Conservation (phyloP, 1,140 invertebrate species). For the Drosophila prosaltans region DNA sequence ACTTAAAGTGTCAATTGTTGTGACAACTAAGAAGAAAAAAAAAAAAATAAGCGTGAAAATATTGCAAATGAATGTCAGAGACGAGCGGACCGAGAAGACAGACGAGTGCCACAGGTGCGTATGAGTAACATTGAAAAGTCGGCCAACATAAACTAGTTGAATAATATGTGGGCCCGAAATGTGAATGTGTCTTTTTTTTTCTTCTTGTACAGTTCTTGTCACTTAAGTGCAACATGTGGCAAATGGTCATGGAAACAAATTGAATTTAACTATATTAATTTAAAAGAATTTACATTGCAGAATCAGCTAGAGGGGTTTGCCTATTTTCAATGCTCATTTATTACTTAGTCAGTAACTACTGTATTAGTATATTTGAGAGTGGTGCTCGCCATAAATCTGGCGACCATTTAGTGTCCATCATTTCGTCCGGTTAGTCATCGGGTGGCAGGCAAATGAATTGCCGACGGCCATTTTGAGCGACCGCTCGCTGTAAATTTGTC, state of each 20-base stretch:
- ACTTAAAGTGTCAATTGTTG: conserved; percentile 79
- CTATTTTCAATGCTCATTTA: too few relatives aligned
- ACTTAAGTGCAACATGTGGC: conserved; percentile 3
- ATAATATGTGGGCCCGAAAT: conserved; percentile 24
- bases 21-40: conserved; percentile 66
- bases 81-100: conserved; percentile 26
- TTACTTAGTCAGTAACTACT: background rate
- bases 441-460: conserved; percentile 71
- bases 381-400: conserved; percentile 70
- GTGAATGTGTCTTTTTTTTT: background rate
- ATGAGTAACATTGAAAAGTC: conserved; percentile 78
- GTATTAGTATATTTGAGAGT: background rate
- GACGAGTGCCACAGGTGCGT: conserved; percentile 72
- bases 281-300: too few relatives aligned
- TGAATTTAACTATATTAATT: too few relatives aligned
- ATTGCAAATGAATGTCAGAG: conserved; percentile 68
- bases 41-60: conserved; percentile 68
- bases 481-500: conserved; percentile 72
- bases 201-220: conserved; percentile 24
- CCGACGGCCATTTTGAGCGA: conserved; percentile 68
- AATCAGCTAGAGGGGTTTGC: too few relatives aligned
- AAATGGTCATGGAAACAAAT: too few relatives aligned
- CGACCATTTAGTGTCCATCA: conserved; percentile 79
- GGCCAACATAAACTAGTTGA: conserved; percentile 72
- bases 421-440: conserved; percentile 67